Percentiles rank a stretch among this genome's conserved stretches.
These are phyloP conservation scores for Hirtodrosophila confusa DNA, from an alignment of 2,888 invertebrate species.

Conservation along the genomic window DNA sequence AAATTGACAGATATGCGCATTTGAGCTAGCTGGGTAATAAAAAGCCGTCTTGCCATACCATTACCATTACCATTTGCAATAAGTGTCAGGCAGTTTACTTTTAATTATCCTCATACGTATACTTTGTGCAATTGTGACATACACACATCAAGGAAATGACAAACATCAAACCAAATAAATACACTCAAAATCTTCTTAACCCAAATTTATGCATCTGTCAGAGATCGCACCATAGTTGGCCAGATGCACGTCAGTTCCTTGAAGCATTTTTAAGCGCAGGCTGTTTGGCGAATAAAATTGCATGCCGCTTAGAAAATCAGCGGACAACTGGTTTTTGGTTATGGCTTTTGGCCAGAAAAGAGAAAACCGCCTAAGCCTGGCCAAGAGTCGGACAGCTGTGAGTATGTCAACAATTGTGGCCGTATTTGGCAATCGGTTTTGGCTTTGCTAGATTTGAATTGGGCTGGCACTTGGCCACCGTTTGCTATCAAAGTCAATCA, in stretches of 20 bases:
- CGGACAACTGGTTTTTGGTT: constrained; percentile 42
- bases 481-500: constrained; percentile 70
- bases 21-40: constrained; percentile 6
- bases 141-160: constrained; percentile 64
- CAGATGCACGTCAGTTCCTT: constrained; percentile 52
- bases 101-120: constrained; percentile 53
- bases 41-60: constrained; percentile 19
- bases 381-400: constrained; percentile 19
- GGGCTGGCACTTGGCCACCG: constrained; percentile 53
- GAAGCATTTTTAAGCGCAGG: constrained; percentile 10
- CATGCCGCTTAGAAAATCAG: constrained; percentile 41
- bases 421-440: constrained; percentile 54
- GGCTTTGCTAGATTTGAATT: constrained; percentile 57
- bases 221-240: constrained; percentile 64
- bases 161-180: constrained; percentile 73
- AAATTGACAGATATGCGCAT: constrained; percentile 9
- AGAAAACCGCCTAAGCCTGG: constrained; percentile 58
- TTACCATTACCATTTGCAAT: constrained; percentile 32
- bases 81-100: constrained; percentile 49
- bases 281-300: constrained; percentile 60
- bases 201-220: constrained; percentile 70
- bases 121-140: constrained; percentile 29
- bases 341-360: constrained; percentile 49
- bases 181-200: constrained; percentile 72
- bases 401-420: constrained; percentile 38